Base-by-base conservation (phyloP, 2,797 vertebrate species). In the Chelidonichthys spinosus region DNA sequence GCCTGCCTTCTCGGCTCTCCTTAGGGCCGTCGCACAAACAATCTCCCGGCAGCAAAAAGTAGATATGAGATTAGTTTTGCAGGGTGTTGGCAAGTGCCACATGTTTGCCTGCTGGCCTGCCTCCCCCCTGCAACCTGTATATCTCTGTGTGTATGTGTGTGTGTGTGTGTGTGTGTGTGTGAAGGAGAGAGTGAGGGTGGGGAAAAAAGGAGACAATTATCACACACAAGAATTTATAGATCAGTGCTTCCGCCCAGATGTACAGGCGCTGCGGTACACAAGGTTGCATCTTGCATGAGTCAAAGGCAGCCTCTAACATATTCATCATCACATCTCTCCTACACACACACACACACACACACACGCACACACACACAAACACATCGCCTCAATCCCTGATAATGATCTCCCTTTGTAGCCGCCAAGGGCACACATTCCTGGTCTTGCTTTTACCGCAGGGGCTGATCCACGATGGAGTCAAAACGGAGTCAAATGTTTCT, bases 41-140 rank as follows among this genome's bases (percentile, higher is more conserved):
- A 85, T 89, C 86, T 85, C 79, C 75, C 72, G 18, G 82, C 76
- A 85, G 87, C 81, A 80, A 85, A 25, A 86, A 78, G 77, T 53
- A 85, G 83, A 89, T 84, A 85, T 77, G 79, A 87, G 82, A 91
- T 91, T 87, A 89, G 71, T 89, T 88, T 88, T 85, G 85, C 11
- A 9, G 85, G 77, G 66, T 82, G 79, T 68, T 81, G 81, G 71
- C 69, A 73, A 78, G 72, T 46, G 79, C 18, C 60, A 78, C 76
- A 74, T 76, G 63, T 86, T 86, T 76, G 68, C 71, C 74, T 4
- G 40, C 65, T 8, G 44, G 64, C 62, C 82, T 63, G 50, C 43
- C 71, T 62, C 54, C 42, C 54, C 42, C 56, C 63, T 79, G 54
- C 66, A 82, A 74, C 72, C 52, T 79, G 66, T 69, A 32, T 78